Evolutionary conservation across 92 coral and sea anemone genomes (phyloP), one percentile per base, ranked within the genome.

Genomic region (Paramuricea clavata): DNA sequence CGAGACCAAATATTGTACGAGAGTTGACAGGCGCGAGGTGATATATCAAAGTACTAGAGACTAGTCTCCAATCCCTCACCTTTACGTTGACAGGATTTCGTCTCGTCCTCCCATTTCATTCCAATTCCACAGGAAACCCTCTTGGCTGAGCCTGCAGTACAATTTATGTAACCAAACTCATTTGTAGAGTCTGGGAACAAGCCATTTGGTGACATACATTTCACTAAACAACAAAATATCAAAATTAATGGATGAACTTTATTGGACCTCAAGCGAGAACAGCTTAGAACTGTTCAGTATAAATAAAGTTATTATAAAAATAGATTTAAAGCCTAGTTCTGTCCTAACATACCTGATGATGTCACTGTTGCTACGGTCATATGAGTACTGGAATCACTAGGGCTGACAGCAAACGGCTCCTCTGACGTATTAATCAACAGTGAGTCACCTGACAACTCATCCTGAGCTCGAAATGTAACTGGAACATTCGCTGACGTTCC

Each of bases 401-500:
- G 99, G n/a, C 88, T 76, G 19, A 94, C 97, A 21, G 94, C 88
- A 34, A 97, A 81, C n/a, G 89, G 89, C n/a, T 91, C 95, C 6
- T 73, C 83, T 3, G 93, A 92, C 21, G 97, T 95, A 74, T 97
- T 97, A 34, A 92, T 92, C 67, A 93, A 86, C 43, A 97, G 83
- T 12, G 76, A 26, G 27, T 90, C 85, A 22, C 86, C 85, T 11
- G 91, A 47, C 87, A 81, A 62, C 47, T 98, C 95, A 64, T 94
- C 94, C 78, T 89, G 93, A 26, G 95, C 99, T 74, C 89, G 90
- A 83, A 97, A 97, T 26, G 95, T 87, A 13, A 97, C 97, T 5
- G 99, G 99, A 36, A 97, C 89, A 72, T 94, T 94, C 76, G 95
- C 95, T 39, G 90, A 94, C 7, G 95, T 94, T 69, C 94, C 96